Conservation (phyloP, 1,140 invertebrate species). For the Lordiphosa stackelbergi region DNA sequence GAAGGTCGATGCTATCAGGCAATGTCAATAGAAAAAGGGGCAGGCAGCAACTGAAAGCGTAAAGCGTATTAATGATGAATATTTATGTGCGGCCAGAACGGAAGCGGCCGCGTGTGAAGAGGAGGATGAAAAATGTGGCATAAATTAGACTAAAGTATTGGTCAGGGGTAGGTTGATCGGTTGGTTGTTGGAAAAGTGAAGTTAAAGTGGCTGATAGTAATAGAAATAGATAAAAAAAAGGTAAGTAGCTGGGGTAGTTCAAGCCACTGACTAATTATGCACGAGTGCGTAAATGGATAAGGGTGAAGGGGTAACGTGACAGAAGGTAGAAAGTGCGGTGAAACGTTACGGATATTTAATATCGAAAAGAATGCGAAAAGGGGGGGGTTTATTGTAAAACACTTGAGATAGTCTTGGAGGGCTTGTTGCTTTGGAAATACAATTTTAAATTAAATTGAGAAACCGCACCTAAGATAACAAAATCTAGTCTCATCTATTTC, state of each 20-base stretch:
- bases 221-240: slow-evolving; percentile 9
- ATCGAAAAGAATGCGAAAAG: not conserved
- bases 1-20: slow-evolving; percentile 42
- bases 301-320: slow-evolving; percentile 6
- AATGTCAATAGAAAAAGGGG: slow-evolving; percentile 52
- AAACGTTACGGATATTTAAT: not conserved
- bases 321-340: slow-evolving; percentile 2
- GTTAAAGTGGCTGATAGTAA: slow-evolving; percentile 14
- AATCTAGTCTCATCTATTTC: no score
- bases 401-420: no score
- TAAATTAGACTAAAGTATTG: slow-evolving; percentile 68
- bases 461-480: no score
- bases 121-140: slow-evolving; percentile 47
- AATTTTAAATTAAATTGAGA: no score
- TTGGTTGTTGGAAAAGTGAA: slow-evolving; percentile 4
- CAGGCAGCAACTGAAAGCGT: slow-evolving; percentile 45
- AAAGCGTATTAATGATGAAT: slow-evolving; percentile 75
- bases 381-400: not conserved
- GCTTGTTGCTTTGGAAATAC: no score
- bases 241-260: slow-evolving; percentile 1
- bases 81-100: slow-evolving; percentile 68
- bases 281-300: slow-evolving; percentile 3
- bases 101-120: slow-evolving; percentile 34
- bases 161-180: slow-evolving; percentile 24
- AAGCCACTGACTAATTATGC: slow-evolving; percentile 2